phyloP scores from a whole-genome alignment of 1,140 invertebrate species.

The Lethrus apterus region DNA sequence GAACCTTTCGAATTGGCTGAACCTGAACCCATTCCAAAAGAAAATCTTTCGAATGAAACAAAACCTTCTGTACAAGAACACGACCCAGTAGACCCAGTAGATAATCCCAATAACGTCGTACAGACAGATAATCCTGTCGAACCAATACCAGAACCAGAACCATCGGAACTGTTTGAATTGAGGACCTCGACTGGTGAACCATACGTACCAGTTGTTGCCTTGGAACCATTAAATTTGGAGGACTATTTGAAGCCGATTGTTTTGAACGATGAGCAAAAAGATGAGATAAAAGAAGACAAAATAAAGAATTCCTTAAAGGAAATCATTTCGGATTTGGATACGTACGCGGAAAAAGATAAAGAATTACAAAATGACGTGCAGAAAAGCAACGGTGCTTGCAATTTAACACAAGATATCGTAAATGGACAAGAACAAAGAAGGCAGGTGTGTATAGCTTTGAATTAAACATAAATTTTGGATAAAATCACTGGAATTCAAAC shows the following conservation, averaged over 20 bases:
- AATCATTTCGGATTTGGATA: conserved; percentile 55
- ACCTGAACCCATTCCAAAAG: neutral
- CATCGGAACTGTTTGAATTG: conserved; percentile 3
- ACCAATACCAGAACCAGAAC: conserved; percentile 10
- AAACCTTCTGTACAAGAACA: neutral
- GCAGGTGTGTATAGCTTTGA: neutral
- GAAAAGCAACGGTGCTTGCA: neutral
- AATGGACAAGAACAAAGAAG: neutral
- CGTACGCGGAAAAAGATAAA: conserved; percentile 43
- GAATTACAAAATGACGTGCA: conserved; percentile 23
- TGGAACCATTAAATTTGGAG: conserved; percentile 8
- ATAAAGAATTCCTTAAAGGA: conserved; percentile 52
- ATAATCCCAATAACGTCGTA: neutral
- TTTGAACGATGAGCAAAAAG: conserved; percentile 5
- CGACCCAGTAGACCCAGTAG: neutral
- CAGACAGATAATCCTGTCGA: conserved; percentile 13
- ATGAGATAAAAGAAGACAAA: conserved; percentile 47
- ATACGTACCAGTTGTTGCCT: conserved; percentile 8
- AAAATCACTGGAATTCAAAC: neutral
- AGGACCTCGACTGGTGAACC: conserved; percentile 8
- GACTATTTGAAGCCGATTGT: conserved; percentile 8
- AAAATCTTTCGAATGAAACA: neutral
- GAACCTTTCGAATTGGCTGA: conserved; percentile 6
- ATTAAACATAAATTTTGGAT: neutral
- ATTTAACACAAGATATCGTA: neutral